Base-by-base conservation (phyloP, 37 sponge, comb jelly and placozoan species). In the Theonella swinhoei region DNA sequence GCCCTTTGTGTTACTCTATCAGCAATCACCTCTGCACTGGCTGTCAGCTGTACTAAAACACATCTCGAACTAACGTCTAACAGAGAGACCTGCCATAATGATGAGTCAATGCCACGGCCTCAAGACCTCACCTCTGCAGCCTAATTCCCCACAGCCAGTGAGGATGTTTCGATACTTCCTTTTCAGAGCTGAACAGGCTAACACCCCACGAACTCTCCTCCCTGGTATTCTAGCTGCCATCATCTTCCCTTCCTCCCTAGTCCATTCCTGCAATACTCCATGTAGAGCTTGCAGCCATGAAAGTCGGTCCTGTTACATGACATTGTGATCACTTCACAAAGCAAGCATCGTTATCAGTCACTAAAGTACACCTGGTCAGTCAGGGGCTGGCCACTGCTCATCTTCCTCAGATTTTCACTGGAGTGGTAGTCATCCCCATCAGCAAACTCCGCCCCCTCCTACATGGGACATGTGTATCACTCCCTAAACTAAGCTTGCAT, bases 141-240 rank as follows among this genome's bases (percentile, higher is more conserved):
- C 76, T 14, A n/a, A n/a, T n/a, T n/a, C n/a, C n/a, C n/a, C n/a
- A n/a, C n/a, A n/a, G n/a, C n/a, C n/a, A n/a, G n/a, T n/a, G 9
- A 94, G 75, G 17, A 84, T 79, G 9, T 72, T 62, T 37, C 94
- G 64, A 77, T 94, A 94, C 40, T 38, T 24, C 43, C 38, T 64
- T 78, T 80, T 87, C 23, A 94, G 77, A 80, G 94, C 94, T 30
- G 94, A 94, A 69, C 94, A 94, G 17, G 88, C 88, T 30, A 94
- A 31, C 33, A 94, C 77, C 9, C 85, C 94, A 22, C 62, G 32
- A 47, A 77, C 71, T 4, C 64, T 64, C 4, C 68, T 23, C 41
- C 31, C 35, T 3, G 23, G 7, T 63, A 64, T 62, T 8, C 83
- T 61, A 9, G 9, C 8, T 7, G 7, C 22, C 22, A 14, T 64